phyloP scores from a whole-genome alignment of 2,113 vertebrate species.

The Nibea coibor region DNA sequence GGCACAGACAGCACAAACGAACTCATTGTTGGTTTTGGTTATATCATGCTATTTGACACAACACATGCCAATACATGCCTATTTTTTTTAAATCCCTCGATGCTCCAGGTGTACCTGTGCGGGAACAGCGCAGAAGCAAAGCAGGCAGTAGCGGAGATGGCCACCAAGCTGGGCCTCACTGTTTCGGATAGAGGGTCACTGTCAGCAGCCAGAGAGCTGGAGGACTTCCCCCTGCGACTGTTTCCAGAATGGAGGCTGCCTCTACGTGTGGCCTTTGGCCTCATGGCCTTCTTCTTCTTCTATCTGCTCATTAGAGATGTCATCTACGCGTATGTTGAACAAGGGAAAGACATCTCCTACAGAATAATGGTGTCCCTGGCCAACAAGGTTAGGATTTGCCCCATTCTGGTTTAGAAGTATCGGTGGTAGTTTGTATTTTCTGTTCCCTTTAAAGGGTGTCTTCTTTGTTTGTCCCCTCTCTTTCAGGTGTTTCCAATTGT shows the following conservation, averaged over 20 bases:
- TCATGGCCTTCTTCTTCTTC: conserved; percentile 85
- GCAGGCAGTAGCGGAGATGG: conserved; percentile 86
- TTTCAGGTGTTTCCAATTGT: conserved; percentile 85
- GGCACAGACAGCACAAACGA: not conserved
- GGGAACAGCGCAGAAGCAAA: conserved; percentile 90
- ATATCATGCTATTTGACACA: not conserved
- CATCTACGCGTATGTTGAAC: conserved; percentile 81
- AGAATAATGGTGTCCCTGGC: conserved; percentile 88
- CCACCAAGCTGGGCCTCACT: conserved; percentile 87
- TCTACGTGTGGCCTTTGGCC: conserved; percentile 79
- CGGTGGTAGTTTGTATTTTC: not conserved
- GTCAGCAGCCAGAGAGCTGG: conserved; percentile 89
- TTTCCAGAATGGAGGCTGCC: conserved; percentile 94
- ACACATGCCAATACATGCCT: not conserved
- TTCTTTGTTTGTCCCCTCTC: not conserved
- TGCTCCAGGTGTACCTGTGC: conserved; percentile 91
- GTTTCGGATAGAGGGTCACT: conserved; percentile 91
- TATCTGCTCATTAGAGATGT: conserved; percentile 86
- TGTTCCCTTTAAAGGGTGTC: not conserved
- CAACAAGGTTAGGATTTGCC: conserved; percentile 79
- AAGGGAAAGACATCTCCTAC: conserved; percentile 83
- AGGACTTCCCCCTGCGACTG: conserved; percentile 93
- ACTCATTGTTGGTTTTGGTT: not conserved
- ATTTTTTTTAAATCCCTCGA: not conserved
- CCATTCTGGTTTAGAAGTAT: not conserved